Evolutionary conservation across 2,113 vertebrate genomes (phyloP).

Genomic region (Poicephalus gulielmi): DNA sequence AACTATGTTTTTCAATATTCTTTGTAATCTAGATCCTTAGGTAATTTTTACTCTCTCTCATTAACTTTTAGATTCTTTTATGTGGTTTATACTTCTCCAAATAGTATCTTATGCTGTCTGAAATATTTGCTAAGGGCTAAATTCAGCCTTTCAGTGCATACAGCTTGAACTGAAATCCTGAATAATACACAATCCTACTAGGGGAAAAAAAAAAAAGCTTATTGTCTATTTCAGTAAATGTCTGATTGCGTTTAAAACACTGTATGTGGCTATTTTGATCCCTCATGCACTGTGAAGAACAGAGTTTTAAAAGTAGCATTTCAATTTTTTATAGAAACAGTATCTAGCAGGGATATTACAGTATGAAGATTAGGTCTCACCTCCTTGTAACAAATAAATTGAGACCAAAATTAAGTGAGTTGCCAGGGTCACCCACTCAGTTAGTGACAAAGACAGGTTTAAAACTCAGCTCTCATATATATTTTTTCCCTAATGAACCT

Average conservation of each 20-base stretch:
- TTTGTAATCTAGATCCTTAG: slow-evolving; percentile 29
- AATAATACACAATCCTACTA: slow-evolving; percentile 32
- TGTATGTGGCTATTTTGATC: slow-evolving; percentile 14
- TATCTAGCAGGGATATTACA: slow-evolving; percentile 8
- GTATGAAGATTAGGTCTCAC: slow-evolving; percentile 36
- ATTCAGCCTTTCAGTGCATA: slow-evolving; percentile 16
- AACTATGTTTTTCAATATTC: neutral
- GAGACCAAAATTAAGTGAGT: slow-evolving; percentile 44
- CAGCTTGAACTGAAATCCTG: slow-evolving; percentile 30
- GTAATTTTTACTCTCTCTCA: slow-evolving; percentile 17
- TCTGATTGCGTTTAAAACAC: slow-evolving; percentile 46
- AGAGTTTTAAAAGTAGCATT: slow-evolving; percentile 10
- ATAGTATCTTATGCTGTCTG: slow-evolving; percentile 42
- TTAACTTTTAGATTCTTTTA: slow-evolving; percentile 60
- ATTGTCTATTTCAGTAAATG: slow-evolving; percentile 54
- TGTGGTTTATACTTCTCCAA: slow-evolving; percentile 51
- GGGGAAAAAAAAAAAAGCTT: neutral
- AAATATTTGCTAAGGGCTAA: slow-evolving; percentile 57
- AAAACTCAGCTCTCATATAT: neutral
- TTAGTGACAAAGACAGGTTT: neutral
- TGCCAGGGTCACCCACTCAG: slow-evolving; percentile 18
- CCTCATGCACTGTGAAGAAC: slow-evolving; percentile 3
- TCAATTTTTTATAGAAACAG: slow-evolving; percentile 30
- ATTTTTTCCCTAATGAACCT: slow-evolving; percentile 13
- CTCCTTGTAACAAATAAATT: neutral